These are phyloP conservation scores for Apodemus speciosus DNA, from an alignment of 2,113 vertebrate genomes.

Conservation along the genomic window DNA sequence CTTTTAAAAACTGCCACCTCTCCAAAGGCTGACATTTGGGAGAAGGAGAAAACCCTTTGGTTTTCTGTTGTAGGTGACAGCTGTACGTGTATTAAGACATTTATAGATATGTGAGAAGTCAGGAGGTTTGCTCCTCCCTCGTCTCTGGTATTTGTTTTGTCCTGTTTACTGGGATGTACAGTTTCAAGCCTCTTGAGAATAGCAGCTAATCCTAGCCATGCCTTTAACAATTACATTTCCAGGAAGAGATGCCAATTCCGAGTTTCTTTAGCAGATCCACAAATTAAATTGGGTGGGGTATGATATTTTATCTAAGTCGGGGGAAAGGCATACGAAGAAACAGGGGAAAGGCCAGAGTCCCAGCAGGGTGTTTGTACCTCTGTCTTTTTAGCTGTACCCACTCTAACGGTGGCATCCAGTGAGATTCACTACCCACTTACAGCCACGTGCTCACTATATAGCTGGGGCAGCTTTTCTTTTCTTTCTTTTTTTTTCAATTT, in stretches of 20 bases:
- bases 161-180: constrained; percentile 42
- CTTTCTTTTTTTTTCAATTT: no score
- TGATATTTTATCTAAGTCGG: constrained; percentile 14
- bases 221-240: constrained; percentile 40
- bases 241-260: constrained; percentile 24
- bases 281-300: constrained; percentile 6
- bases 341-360: neutral
- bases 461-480: neutral
- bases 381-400: neutral
- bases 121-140: neutral
- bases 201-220: constrained; percentile 57
- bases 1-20: constrained; percentile 22
- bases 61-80: constrained; percentile 45
- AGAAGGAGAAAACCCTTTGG: neutral
- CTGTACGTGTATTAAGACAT: neutral
- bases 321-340: neutral
- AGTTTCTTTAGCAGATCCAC: constrained; percentile 25
- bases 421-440: neutral
- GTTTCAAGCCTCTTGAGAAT: constrained; percentile 58
- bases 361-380: neutral
- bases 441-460: neutral
- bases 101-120: constrained; percentile 41
- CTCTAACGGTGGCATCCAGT: neutral
- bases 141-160: constrained; percentile 42
- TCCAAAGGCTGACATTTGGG: neutral